These are phyloP conservation scores for Morinoia aosen DNA, from an alignment of 2,888 invertebrate genomes.

Conservation along the genomic window DNA sequence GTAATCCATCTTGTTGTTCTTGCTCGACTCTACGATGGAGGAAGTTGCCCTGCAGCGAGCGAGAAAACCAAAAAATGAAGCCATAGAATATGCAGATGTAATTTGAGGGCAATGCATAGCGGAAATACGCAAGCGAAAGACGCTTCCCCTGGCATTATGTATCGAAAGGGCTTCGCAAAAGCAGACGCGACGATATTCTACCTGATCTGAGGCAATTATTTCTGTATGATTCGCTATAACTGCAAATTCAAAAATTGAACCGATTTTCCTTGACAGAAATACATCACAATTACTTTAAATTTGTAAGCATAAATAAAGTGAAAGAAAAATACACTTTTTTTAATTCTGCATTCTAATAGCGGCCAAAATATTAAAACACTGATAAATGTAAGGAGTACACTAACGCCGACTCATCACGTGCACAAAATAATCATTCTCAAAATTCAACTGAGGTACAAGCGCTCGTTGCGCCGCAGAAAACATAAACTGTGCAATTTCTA, in stretches of 20 bases:
- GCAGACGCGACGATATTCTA: not conserved
- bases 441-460: not conserved
- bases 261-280: not conserved
- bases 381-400: too few species aligned
- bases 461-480: not conserved
- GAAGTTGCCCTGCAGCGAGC: conserved; percentile 61
- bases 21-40: conserved; percentile 56
- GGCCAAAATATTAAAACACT: too few species aligned
- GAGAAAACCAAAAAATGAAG: conserved; percentile 15
- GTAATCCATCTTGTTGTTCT: conserved; percentile 38
- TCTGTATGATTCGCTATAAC: not conserved
- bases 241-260: not conserved
- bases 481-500: not conserved
- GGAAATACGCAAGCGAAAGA: not conserved
- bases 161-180: not conserved
- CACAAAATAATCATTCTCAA: not conserved
- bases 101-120: conserved; percentile 41
- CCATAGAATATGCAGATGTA: conserved; percentile 49
- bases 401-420: not conserved
- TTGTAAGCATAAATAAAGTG: not conserved
- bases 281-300: not conserved
- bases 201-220: not conserved
- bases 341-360: too few species aligned
- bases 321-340: too few species aligned
- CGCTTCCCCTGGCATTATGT: not conserved